These are phyloP conservation scores for Meloidogyne hapla DNA, from an alignment of 1,140 invertebrate genomes.

Conservation along the genomic window DNA sequence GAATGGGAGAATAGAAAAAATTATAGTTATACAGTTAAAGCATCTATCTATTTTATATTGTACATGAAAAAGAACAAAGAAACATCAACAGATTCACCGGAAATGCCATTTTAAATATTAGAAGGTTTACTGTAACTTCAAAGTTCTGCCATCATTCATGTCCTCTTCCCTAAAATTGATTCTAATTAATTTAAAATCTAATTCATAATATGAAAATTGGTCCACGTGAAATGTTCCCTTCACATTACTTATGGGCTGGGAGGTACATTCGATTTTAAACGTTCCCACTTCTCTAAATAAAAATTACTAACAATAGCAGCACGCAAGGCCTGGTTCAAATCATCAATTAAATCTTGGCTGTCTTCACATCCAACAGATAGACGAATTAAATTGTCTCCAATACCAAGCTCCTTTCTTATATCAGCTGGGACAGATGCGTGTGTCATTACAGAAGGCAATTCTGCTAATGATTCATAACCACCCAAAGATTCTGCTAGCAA, in stretches of 20 bases:
- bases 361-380: conserved; percentile 89
- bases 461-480: conserved; percentile 67
- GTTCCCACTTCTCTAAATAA: background rate
- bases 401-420: conserved; percentile 75
- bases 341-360: conserved; percentile 79
- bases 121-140: too few species aligned
- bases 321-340: conserved; percentile 71
- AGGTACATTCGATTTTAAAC: too few species aligned
- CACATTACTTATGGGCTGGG: too few species aligned
- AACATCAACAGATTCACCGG: background rate
- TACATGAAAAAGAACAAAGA: too few species aligned
- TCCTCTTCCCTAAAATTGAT: background rate
- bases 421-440: conserved; percentile 65
- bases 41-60: too few species aligned
- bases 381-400: conserved; percentile 81
- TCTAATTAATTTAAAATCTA: background rate
- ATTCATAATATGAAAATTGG: too few species aligned
- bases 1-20: too few species aligned
- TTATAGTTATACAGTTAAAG: too few species aligned
- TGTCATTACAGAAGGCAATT: conserved; percentile 66
- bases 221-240: too few species aligned
- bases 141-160: background rate
- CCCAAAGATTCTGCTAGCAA: conserved; percentile 67
- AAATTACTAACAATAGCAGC: conserved; percentile 17
- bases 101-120: background rate